Percentiles rank a stretch among this genome's conserved stretches.
Evolutionary conservation across 2,113 vertebrate species (phyloP).

Genomic region (Hippotragus niger): DNA sequence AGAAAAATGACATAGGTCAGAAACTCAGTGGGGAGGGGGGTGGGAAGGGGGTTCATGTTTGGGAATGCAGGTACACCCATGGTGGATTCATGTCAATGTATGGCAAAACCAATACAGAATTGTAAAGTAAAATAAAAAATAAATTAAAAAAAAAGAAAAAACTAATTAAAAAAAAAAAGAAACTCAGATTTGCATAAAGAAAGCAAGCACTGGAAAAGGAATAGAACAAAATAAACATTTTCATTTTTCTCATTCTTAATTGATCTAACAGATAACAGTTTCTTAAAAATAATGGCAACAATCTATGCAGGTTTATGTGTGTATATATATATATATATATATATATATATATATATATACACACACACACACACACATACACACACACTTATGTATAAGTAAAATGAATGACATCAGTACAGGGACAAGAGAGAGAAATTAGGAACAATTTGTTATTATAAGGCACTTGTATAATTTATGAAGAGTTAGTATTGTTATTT

Average conservation of each 20-base stretch:
- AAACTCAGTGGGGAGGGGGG: background rate
- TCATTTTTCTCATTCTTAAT: background rate
- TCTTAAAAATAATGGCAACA: background rate
- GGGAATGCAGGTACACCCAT: too few relatives aligned
- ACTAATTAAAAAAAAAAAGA: too few relatives aligned
- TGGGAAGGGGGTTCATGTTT: too few relatives aligned
- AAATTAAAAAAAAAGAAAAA: too few relatives aligned
- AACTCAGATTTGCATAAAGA: background rate
- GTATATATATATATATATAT: background rate
- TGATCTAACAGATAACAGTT: background rate
- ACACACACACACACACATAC: background rate
- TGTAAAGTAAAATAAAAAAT: too few relatives aligned
- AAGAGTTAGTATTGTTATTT: background rate
- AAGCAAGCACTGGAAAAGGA: background rate
- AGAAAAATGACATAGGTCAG: background rate
- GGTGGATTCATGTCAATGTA: too few relatives aligned
- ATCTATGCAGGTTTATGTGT: background rate
- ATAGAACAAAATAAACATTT: background rate
- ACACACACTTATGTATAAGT: background rate
- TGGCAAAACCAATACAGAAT: too few relatives aligned
- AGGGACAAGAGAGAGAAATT: background rate
- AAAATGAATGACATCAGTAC: background rate
- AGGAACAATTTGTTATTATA: background rate
- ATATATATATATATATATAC: background rate
- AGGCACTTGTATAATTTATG: background rate